These are phyloP conservation scores for Pogonomyrmex californicus DNA, from an alignment of 1,140 invertebrate species.

Conservation along the genomic window DNA sequence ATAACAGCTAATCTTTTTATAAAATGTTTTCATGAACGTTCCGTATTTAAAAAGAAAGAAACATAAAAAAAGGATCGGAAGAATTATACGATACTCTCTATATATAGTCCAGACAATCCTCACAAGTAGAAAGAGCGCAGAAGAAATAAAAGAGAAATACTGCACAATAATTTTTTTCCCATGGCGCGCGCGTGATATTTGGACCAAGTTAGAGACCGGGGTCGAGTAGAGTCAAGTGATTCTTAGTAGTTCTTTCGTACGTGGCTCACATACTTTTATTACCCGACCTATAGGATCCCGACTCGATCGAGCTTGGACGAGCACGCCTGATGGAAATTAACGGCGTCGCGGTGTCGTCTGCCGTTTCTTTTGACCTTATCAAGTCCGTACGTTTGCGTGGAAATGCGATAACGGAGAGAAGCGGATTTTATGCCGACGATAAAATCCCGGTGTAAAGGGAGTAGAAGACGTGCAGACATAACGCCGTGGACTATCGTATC, in stretches of 20 bases:
- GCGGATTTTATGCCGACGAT: slow-evolving; percentile 26
- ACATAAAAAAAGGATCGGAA: background rate
- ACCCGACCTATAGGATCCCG: slow-evolving; percentile 53
- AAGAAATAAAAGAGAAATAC: slow-evolving; percentile 32
- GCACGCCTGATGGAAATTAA: slow-evolving; percentile 15
- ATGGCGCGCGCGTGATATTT: slow-evolving; percentile 34
- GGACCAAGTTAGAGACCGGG: slow-evolving; percentile 39
- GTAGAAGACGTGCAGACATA: slow-evolving; percentile 57
- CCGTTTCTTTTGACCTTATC: slow-evolving; percentile 59
- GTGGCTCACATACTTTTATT: slow-evolving; percentile 58
- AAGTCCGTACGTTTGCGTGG: slow-evolving; percentile 58
- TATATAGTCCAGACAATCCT: background rate
- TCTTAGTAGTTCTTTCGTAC: slow-evolving; percentile 41
- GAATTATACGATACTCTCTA: background rate
- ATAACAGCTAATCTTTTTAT: background rate
- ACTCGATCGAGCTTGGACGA: slow-evolving; percentile 18
- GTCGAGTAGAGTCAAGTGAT: slow-evolving; percentile 59
- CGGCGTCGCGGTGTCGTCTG: slow-evolving; percentile 44
- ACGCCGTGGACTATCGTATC: slow-evolving; percentile 21
- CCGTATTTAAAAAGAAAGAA: background rate
- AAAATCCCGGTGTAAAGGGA: slow-evolving; percentile 68
- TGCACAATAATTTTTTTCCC: slow-evolving; percentile 23
- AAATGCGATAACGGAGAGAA: slow-evolving; percentile 46
- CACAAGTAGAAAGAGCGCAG: slow-evolving; percentile 1
- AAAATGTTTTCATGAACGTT: background rate